phyloP scores from a whole-genome alignment of 2,113 vertebrate species.

The Acinonyx jubatus region DNA sequence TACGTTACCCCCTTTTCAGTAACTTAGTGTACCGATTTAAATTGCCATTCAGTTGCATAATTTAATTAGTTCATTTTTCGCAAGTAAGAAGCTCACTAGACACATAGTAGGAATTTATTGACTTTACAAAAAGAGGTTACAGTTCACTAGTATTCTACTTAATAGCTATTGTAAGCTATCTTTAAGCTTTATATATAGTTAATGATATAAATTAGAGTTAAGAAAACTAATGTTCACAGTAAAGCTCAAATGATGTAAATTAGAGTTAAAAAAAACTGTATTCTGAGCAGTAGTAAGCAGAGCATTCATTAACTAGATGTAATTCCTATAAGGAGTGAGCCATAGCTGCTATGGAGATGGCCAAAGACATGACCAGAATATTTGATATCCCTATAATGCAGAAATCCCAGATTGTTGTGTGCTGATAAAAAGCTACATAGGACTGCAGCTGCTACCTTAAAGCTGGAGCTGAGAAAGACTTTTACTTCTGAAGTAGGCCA shows the following conservation, averaged over 20 bases:
- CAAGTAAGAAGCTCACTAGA: not conserved
- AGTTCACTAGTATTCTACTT: not conserved
- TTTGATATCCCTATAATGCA: not conserved
- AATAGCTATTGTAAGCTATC: not conserved
- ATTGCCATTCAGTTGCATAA: conserved; percentile 9
- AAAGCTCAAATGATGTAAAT: conserved; percentile 15
- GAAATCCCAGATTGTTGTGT: not conserved
- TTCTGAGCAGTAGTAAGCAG: not conserved
- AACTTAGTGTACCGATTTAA: not conserved
- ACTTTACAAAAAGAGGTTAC: conserved; percentile 23
- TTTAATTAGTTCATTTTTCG: conserved; percentile 62
- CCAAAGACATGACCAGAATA: not conserved
- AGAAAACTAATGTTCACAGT: not conserved
- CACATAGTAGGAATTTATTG: not conserved
- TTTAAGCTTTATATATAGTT: not conserved
- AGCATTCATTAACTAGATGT: conserved; percentile 24
- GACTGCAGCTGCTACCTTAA: conserved; percentile 44
- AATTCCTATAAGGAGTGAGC: conserved; percentile 8
- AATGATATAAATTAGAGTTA: conserved; percentile 41
- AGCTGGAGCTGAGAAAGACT: not conserved
- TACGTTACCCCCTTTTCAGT: not conserved
- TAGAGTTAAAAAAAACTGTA: not conserved
- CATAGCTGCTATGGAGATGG: not conserved
- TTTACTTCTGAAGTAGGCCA: conserved; percentile 4
- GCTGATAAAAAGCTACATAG: not conserved